Base-by-base conservation (phyloP, 2,888 invertebrate species). In the Eilema griseolum region DNA sequence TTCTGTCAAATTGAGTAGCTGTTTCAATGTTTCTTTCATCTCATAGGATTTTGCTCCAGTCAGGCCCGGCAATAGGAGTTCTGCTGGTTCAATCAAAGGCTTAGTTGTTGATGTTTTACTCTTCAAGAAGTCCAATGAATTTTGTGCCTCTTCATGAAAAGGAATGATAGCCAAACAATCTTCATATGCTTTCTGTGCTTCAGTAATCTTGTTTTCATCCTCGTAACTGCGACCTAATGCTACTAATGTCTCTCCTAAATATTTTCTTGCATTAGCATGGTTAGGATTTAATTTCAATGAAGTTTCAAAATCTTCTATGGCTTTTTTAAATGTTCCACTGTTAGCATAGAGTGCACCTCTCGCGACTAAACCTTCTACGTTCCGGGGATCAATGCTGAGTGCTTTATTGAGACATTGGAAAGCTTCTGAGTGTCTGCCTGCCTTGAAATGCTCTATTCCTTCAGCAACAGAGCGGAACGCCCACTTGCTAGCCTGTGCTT, bases 381-480 rank as follows among this genome's bases (percentile, higher is more conserved):
- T 99, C 83, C 97, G 96, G 0, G 98, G 97, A 93, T 99, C 99
- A 83, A 99, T 99, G 89, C 97, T 98, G 66, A 99, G 93, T 5
- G 99, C 99, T 92, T 98, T 98, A 92, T 99, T 99, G 61, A 99
- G 96, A 88, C 98, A 98, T 89, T 98, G 98, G 93, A 99, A 98
- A 56, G 99, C 99, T 95, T 99, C 99, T 0, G 98, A 97, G 91
- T 98, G 98, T 83, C 98, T 96, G 61, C 98, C 98, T 62, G 97
- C 97, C 93, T 99, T 99, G 94, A 99, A 99, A 94, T 98, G 98
- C 87, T 98, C 98, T 85, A 99, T 99, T 31, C 99, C 99, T 92
- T 99, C 98, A n/a, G 98, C 98, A 31, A 99, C 99, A 88, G 97
- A 97, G 73, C 98, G 97, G 92, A 98, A 98, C 1, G 99, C 99